phyloP scores from a whole-genome alignment of 2,113 vertebrate species.

The Nothocercus julius region DNA sequence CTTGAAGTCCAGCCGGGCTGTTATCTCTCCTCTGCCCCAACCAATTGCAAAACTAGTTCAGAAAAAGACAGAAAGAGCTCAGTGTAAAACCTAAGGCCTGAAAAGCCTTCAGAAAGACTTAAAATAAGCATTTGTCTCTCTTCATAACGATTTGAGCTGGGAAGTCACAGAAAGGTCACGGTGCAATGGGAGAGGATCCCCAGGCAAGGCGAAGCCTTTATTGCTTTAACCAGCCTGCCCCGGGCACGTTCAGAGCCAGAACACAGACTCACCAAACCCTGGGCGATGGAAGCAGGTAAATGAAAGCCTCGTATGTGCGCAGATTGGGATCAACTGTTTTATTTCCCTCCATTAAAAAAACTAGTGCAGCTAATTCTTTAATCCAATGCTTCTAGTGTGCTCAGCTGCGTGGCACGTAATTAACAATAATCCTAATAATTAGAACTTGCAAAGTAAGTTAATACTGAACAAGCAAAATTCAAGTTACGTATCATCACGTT shows the following conservation, averaged over 20 bases:
- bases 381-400: conserved; percentile 16
- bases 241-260: conserved; percentile 52
- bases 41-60: not conserved
- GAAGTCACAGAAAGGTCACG: conserved; percentile 64
- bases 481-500: not conserved
- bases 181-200: conserved; percentile 58
- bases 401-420: conserved; percentile 7
- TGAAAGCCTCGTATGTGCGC: not conserved
- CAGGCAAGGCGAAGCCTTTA: conserved; percentile 53
- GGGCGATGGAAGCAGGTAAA: conserved; percentile 23
- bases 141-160: conserved; percentile 39
- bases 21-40: not conserved
- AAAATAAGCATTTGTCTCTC: conserved; percentile 39
- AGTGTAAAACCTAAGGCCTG: not conserved
- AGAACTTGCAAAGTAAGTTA: not conserved
- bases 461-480: conserved; percentile 49
- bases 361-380: conserved; percentile 10
- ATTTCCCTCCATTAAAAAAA: conserved; percentile 33
- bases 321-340: conserved; percentile 28
- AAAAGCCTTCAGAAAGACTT: conserved; percentile 27
- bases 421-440: conserved; percentile 36
- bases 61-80: not conserved
- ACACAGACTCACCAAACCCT: conserved; percentile 49
- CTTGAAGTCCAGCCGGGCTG: not conserved
- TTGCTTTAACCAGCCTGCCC: conserved; percentile 62